Evolutionary conservation across 2,797 vertebrate genomes (phyloP).

Genomic region (Anas bernieri): DNA sequence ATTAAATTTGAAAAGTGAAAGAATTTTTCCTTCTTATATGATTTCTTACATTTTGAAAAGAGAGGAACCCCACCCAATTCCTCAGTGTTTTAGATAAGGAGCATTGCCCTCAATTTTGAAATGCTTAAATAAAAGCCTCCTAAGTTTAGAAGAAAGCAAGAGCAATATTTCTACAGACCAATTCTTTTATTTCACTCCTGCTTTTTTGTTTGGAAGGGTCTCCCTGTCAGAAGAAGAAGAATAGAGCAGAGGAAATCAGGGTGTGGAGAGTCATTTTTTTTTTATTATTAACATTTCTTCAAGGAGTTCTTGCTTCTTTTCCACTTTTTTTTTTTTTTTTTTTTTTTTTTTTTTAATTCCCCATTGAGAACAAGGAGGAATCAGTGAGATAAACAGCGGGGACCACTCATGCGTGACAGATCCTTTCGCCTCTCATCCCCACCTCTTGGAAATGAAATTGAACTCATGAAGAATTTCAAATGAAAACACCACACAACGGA

Average conservation of each 20-base stretch:
- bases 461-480: background rate
- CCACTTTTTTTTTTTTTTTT: background rate
- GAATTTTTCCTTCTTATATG: background rate
- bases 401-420: background rate
- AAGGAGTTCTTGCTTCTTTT: background rate
- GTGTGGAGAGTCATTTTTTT: background rate
- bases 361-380: background rate
- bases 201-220: background rate
- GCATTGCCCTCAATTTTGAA: background rate
- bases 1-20: background rate
- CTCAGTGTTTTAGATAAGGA: background rate
- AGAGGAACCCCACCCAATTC: background rate
- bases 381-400: background rate
- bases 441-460: background rate
- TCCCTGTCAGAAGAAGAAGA: background rate
- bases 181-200: background rate
- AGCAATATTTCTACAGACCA: background rate
- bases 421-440: background rate
- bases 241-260: background rate
- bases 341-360: background rate
- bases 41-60: background rate
- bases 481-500: background rate
- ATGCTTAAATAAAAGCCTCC: background rate
- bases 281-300: background rate
- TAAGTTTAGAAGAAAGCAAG: background rate